Base-by-base conservation (phyloP, 1,140 invertebrate species). In the Epicauta chinensis region DNA sequence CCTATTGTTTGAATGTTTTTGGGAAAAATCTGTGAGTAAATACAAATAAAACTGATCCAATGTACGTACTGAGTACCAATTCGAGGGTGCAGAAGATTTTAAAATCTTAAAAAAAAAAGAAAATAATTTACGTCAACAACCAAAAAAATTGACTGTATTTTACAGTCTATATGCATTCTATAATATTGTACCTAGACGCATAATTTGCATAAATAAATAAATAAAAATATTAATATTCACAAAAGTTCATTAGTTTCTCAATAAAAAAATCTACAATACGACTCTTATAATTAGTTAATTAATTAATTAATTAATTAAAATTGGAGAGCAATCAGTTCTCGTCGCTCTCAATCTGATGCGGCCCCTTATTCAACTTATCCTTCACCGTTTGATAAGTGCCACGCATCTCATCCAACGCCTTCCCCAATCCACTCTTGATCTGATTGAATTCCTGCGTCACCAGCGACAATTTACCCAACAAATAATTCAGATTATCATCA, bases 401-500 rank as follows among this genome's bases (percentile, higher is more conserved):
- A 55, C 83, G 81, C 9, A 88, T 81, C 52, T 86, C 81, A 44
- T 86, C 84, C 9, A 91, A 64, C 0, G 86, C 83, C 1, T 80
- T 75, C 0, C 81, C 82, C 0, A 90, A 71, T 0, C 84, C 86
- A 5, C 72, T 76, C 65, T 90, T 91, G 34, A 93, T 90, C 63
- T 83, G 81, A 60, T 85, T 86, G 69, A 94, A 93, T 69, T 94
- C 90, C 58, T 89, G 85, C 1, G 88, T 88, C 7, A 92, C 85
- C 0, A 93, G 70, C 0, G 84, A 86, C 17, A 94, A 67, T 46
- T 85, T 75, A 3, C 90, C 90, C 41, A 94, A 68, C 17, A 92
- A 73, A 65, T 84, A 92, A 69, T 94, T 94, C 17, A 93, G 73
- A 66, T 93, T 91, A 43, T 84, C 80, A 56, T 91, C 86, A 5